A percentile compares a stretch with the other conserved stretches of the same genome.
These are phyloP conservation scores for Chitala chitala DNA, from an alignment of 2,113 vertebrate species.

Conservation along the genomic window DNA sequence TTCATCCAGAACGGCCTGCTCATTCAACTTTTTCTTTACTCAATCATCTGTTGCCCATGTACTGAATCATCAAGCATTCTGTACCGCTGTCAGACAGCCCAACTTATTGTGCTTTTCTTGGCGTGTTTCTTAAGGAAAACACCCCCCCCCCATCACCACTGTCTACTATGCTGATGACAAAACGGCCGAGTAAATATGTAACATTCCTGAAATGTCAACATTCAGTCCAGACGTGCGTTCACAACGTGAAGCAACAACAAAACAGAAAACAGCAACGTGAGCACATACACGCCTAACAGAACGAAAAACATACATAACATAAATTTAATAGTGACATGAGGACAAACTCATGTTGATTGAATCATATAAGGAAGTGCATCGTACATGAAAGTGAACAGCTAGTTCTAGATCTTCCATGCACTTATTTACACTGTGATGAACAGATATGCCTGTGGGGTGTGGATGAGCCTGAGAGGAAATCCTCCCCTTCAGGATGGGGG, in stretches of 20 bases:
- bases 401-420: not conserved
- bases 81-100: slow-evolving; percentile 32
- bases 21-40: not conserved
- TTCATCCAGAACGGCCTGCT: not conserved
- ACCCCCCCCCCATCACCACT: not conserved
- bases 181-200: slow-evolving; percentile 3
- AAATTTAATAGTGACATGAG: too few relatives aligned
- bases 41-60: slow-evolving; percentile 17
- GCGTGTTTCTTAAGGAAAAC: not conserved
- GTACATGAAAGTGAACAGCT: too few relatives aligned
- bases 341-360: too few relatives aligned
- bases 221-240: not conserved
- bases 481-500: not conserved
- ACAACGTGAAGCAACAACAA: not conserved
- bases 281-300: not conserved
- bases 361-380: too few relatives aligned
- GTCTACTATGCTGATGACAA: not conserved
- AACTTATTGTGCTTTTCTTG: slow-evolving; percentile 28
- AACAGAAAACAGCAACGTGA: not conserved
- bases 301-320: not conserved
- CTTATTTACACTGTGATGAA: not conserved
- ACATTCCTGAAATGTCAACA: not conserved
- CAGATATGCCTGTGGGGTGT: not conserved
- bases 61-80: slow-evolving; percentile 40
- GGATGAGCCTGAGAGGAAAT: not conserved